phyloP scores from a whole-genome alignment of 2,888 invertebrate genomes.

The Scaptodrosophila latifasciaeformis region DNA sequence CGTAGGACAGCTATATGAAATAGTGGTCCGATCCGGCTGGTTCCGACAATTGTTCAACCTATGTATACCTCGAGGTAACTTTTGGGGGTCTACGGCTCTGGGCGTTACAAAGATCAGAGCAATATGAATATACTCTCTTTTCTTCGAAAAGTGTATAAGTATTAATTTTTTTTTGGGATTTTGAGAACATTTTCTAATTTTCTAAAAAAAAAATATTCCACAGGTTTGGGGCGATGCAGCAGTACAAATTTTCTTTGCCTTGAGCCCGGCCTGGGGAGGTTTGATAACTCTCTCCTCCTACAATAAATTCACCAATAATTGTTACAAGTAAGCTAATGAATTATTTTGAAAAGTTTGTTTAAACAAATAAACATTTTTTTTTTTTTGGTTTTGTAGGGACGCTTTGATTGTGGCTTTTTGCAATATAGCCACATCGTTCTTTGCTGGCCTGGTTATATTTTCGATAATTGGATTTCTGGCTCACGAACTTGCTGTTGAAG shows the following conservation, averaged over 20 bases:
- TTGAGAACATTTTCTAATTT: background rate
- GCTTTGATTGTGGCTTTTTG: slow-evolving; percentile 85
- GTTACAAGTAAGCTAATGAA: slow-evolving; percentile 80
- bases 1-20: no score
- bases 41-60: no score
- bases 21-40: no score
- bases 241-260: slow-evolving; percentile 90
- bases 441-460: slow-evolving; percentile 87
- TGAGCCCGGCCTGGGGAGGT: slow-evolving; percentile 91
- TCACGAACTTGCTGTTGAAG: slow-evolving; percentile 82
- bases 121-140: no score
- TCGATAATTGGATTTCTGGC: slow-evolving; percentile 89
- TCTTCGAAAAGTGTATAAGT: no score
- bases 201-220: slow-evolving; percentile 13
- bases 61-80: no score
- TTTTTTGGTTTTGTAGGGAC: slow-evolving; percentile 77
- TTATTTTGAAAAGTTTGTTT: background rate
- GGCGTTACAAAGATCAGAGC: no score
- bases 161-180: no score
- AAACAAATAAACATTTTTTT: background rate
- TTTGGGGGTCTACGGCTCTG: no score
- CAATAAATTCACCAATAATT: slow-evolving; percentile 89
- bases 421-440: slow-evolving; percentile 86
- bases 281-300: slow-evolving; percentile 89
- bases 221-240: slow-evolving; percentile 89